Evolutionary conservation across 2,888 invertebrate genomes (phyloP).

Genomic region (Hecatera dysodea): DNA sequence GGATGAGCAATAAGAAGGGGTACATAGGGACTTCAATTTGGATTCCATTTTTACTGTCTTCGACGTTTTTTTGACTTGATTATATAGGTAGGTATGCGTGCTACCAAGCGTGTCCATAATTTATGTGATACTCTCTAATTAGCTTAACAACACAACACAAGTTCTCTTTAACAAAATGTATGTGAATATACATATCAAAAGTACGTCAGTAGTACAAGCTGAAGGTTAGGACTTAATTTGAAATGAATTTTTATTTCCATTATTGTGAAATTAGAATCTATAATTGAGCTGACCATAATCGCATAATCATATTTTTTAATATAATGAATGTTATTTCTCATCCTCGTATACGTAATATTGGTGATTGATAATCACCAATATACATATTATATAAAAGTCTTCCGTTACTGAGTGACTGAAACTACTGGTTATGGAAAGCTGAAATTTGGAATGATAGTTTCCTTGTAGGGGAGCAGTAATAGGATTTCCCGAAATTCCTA

Average conservation of each 20-base stretch:
- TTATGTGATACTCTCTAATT: not conserved
- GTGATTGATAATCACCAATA: too few species aligned
- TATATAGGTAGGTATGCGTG: conserved; percentile 7
- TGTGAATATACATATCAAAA: not conserved
- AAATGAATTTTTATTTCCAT: not conserved
- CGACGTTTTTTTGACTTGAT: not conserved
- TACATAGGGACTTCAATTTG: not conserved
- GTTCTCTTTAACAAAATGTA: not conserved
- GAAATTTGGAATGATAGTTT: too few species aligned
- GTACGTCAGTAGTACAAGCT: not conserved
- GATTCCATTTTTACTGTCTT: not conserved
- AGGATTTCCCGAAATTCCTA: too few species aligned
- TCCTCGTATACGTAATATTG: too few species aligned
- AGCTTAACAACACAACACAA: not conserved
- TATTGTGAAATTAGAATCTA: not conserved
- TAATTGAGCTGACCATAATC: too few species aligned
- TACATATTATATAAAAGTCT: too few species aligned
- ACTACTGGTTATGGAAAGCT: too few species aligned
- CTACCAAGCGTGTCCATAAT: not conserved
- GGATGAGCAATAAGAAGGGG: too few species aligned
- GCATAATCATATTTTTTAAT: too few species aligned
- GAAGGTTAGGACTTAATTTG: not conserved
- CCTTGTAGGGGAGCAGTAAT: too few species aligned
- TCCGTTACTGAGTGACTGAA: too few species aligned
- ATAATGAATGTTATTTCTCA: too few species aligned